Evolutionary conservation across 2,113 vertebrate species (phyloP).

Genomic region (Cephalopterus ornatus): DNA sequence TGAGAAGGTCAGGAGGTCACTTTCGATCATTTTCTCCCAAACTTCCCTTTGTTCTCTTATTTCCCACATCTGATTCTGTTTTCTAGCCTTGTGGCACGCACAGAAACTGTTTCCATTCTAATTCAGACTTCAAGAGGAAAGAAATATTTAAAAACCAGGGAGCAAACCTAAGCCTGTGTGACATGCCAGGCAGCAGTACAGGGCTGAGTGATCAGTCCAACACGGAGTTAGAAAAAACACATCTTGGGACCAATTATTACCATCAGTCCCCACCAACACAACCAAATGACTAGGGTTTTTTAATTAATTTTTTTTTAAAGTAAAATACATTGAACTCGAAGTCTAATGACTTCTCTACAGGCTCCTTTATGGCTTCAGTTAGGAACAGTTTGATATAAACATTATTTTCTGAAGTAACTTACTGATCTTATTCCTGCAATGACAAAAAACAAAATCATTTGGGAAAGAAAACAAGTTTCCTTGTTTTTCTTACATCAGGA

Average conservation of each 20-base stretch:
- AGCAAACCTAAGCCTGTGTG: background rate
- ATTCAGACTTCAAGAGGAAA: background rate
- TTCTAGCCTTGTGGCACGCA: background rate
- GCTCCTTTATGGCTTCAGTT: background rate
- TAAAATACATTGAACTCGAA: background rate
- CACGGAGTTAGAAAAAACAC: background rate
- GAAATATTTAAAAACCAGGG: background rate
- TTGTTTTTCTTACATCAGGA: background rate
- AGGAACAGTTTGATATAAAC: background rate
- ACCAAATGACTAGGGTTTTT: background rate
- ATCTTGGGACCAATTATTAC: background rate
- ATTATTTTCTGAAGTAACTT: background rate
- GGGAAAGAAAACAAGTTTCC: background rate
- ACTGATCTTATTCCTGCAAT: background rate
- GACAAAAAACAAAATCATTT: background rate
- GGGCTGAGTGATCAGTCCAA: too few relatives aligned
- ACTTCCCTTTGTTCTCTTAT: background rate
- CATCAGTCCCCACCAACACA: background rate
- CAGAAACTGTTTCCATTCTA: background rate
- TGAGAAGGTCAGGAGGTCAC: background rate
- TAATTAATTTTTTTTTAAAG: background rate
- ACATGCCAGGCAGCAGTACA: accelerated
- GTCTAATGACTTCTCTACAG: background rate
- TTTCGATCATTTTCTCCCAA: background rate
- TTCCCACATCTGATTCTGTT: background rate